Evolutionary conservation across 2,888 invertebrate genomes (phyloP), one percentile per base, ranked within the genome.

Genomic region (Neria commutata): DNA sequence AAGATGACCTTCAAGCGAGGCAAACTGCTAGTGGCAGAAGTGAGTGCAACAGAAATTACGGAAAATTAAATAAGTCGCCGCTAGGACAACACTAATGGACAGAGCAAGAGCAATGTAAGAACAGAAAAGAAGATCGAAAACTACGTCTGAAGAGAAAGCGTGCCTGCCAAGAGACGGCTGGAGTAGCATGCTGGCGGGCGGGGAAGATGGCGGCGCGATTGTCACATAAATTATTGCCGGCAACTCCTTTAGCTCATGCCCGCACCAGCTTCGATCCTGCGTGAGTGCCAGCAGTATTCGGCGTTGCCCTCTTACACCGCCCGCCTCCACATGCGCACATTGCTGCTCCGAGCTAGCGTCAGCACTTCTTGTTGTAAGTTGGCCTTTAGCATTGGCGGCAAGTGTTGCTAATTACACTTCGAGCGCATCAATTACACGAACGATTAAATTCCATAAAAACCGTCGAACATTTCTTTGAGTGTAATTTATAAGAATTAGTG

Each of bases 371-470:
- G n/a, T n/a, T n/a, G n/a, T n/a, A n/a, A n/a, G n/a, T 24, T 46
- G 46, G 33, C 17, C 25, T 17, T 10, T 17, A 17, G 51, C 29
- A 53, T 50, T 45, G 51, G 45, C 54, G 55, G 24, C 34, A 65
- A 68, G 61, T 67, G 64, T 57, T 64, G 63, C 64, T 68, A 68
- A 67, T 68, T 68, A 67, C 65, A 61, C 63, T 65, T 65, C 63
- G 63, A 67, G 64, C 66, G 63, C 64, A 64, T 65, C 67, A 67
- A 68, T 68, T 68, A 67, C 67, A 68, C 64, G 61, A 67, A 46
- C 67, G 65, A 68, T 68, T 68, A 65, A 65, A 63, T 65, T 63
- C 65, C 59, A 53, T 51, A 59, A 63, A 64, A 64, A 65, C 61
- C 64, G 61, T 45, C 54, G 49, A n/a, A n/a, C n/a, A n/a, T n/a